These are phyloP conservation scores for Vicugna pacos DNA, from an alignment of 2,113 vertebrate species.

Conservation along the genomic window DNA sequence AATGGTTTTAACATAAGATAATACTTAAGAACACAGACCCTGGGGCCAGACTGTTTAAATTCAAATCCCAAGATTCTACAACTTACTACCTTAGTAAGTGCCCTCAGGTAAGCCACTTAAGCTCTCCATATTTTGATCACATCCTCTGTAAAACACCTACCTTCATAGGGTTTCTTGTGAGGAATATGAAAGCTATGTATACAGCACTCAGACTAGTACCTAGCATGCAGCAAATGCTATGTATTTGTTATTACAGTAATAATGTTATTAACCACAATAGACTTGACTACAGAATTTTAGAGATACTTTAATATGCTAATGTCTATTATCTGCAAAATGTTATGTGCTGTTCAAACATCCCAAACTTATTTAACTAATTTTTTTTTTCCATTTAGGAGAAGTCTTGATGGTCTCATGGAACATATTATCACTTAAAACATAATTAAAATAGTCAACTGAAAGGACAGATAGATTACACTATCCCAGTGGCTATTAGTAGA, in stretches of 20 bases:
- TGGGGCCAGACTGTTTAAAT: not conserved
- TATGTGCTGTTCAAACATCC: not conserved
- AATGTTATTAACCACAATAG: not conserved
- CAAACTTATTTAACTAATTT: not conserved
- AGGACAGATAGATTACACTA: not conserved
- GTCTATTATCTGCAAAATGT: not conserved
- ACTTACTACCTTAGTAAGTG: not conserved
- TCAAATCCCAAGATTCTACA: not conserved
- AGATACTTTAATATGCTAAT: not conserved
- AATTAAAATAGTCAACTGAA: not conserved
- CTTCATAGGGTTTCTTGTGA: not conserved
- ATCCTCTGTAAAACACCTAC: not conserved
- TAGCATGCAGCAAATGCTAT: not conserved
- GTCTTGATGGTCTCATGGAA: not conserved
- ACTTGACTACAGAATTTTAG: not conserved
- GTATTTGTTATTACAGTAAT: not conserved
- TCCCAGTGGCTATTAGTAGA: not conserved
- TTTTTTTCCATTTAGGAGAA: constrained; percentile 12
- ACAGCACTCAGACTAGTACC: not conserved
- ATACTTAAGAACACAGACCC: not conserved
- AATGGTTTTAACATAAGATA: not conserved
- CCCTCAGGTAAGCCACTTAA: not conserved
- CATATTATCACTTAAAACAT: constrained; percentile 6
- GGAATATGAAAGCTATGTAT: not conserved
- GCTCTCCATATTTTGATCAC: not conserved